Percentiles rank a stretch among this genome's conserved stretches.
Conservation (phyloP, 1,140 invertebrate genomes). For the Helicoverpa zea region DNA sequence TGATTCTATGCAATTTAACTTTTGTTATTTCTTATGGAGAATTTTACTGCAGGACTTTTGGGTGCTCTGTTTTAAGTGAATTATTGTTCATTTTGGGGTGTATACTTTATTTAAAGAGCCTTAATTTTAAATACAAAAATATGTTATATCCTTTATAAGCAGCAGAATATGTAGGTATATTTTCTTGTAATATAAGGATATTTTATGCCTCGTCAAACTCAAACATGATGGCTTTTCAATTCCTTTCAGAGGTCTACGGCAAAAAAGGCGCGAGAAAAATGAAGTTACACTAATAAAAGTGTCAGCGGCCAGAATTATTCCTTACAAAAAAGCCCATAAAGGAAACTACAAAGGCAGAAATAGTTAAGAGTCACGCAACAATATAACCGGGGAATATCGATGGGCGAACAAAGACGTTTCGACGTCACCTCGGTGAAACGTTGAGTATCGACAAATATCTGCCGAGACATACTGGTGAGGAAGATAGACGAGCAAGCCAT, state of each 20-base stretch:
- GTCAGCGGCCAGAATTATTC: conserved; percentile 45
- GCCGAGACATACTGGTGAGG: conserved; percentile 46
- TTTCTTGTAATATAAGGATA: background rate
- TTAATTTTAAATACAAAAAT: no score
- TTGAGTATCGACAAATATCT: conserved; percentile 67
- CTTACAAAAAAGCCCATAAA: conserved; percentile 60
- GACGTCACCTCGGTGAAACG: conserved; percentile 61
- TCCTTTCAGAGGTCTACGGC: background rate
- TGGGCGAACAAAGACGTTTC: conserved; percentile 65
- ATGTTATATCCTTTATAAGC: no score
- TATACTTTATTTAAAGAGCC: no score
- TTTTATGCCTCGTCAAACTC: background rate
- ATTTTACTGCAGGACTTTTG: background rate
- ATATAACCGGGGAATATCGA: conserved; percentile 65
- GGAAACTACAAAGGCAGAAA: conserved; percentile 54
- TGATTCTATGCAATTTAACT: conserved; percentile 34
- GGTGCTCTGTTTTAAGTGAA: background rate
- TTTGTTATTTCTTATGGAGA: conserved; percentile 29
- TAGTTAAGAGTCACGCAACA: conserved; percentile 67
- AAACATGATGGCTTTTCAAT: background rate
- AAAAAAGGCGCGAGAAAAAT: conserved; percentile 44
- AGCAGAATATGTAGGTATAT: background rate
- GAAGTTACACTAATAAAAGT: conserved; percentile 40
- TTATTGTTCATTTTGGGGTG: background rate
- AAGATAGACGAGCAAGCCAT: background rate